Percentiles rank a stretch among this genome's conserved stretches.
These are phyloP conservation scores for Listronotus bonariensis DNA, from an alignment of 1,140 invertebrate species.

Conservation along the genomic window DNA sequence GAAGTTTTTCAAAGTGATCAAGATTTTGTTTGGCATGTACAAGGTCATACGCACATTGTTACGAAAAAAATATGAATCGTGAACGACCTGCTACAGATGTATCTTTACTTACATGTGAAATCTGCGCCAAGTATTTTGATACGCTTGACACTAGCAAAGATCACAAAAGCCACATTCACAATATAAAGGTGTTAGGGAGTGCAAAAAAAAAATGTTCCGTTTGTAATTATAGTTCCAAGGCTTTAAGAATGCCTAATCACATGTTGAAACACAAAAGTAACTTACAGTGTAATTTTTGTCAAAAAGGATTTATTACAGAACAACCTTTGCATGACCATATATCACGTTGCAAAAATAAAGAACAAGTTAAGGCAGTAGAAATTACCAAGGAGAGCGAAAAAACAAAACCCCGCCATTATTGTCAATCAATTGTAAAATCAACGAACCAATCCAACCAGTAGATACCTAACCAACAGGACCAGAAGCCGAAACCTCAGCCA, in stretches of 20 bases:
- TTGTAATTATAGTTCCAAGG: not conserved
- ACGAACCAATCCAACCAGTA: not conserved
- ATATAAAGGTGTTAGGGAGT: not conserved
- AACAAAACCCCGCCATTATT: too few species aligned
- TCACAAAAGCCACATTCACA: slow-evolving; percentile 6
- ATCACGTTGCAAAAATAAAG: too few species aligned
- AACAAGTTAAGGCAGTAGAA: too few species aligned
- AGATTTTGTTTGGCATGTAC: slow-evolving; percentile 15
- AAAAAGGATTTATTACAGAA: too few species aligned
- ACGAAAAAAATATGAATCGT: not conserved
- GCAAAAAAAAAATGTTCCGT: not conserved
- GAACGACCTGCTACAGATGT: slow-evolving; percentile 8
- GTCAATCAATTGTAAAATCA: too few species aligned
- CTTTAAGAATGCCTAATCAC: slow-evolving; percentile 1
- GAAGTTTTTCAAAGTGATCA: slow-evolving; percentile 11
- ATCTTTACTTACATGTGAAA: not conserved
- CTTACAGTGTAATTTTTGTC: too few species aligned
- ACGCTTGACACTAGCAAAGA: not conserved
- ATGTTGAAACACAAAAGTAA: not conserved
- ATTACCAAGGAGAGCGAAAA: too few species aligned
- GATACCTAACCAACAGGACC: too few species aligned
- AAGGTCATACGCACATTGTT: slow-evolving; percentile 6
- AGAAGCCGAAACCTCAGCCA: too few species aligned
- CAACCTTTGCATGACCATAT: too few species aligned
- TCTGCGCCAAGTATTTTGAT: slow-evolving; percentile 17